Base-by-base conservation (phyloP, 1,140 invertebrate genomes). In the Charaxes varanes region DNA sequence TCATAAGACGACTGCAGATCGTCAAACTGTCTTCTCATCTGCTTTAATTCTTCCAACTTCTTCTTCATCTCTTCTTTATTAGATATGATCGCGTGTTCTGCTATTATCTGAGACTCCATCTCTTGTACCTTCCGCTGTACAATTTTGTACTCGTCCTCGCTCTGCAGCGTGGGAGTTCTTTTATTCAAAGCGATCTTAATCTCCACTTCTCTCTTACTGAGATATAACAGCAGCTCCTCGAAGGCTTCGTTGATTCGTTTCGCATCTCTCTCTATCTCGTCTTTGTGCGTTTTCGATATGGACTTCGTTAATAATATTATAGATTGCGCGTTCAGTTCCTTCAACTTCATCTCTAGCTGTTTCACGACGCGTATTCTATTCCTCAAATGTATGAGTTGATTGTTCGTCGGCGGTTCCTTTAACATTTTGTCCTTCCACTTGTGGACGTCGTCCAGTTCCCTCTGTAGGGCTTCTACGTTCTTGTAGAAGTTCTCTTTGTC, bases 81-180 rank as follows among this genome's bases (percentile, higher is more conserved):
- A 1, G 81, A 78, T 8, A 87, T 73, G 36, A 90, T 86, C 1
- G 87, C 86, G 41, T 88, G 85, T 27, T 83, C 79, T 2, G 53
- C 41, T 0, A 72, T 58, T 2, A 86, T 73, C 22, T 77, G 69
- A 2, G 46, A 33, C 5, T 85, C 70, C 27, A 86, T 77, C 6
- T 66, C 50, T 12, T 72, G 54, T 2, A 76, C 56, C 13, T 58
- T 60, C 5, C 12, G 44, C 19, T 77, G 63, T 4, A 79, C 41
- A 1, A 18, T 31, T 15, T 52, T 58, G 30, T 62, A 72, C 3
- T 67, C 57, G 21, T 72, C 67, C 4, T 64, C 51, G 17, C n/a
- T 53, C 0, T 55, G 43, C 3, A 43, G 23, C 0, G 53, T 47
- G 3, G 34, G 34, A 0, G 56, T 50, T 27, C 50, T 60, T 36